Conservation (phyloP, 2,888 invertebrate genomes). For the Epinotia ramella region DNA sequence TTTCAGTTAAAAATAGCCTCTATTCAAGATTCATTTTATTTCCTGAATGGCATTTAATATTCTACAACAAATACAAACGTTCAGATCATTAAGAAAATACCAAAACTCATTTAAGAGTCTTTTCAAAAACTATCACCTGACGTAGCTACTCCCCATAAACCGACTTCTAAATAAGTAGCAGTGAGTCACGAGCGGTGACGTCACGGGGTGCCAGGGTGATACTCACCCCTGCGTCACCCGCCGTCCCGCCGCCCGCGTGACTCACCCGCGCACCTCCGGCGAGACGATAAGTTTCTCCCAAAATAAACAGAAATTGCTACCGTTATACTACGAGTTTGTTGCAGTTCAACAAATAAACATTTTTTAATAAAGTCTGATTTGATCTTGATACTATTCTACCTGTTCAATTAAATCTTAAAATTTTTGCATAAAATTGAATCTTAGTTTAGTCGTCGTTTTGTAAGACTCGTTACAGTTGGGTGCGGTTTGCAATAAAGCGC, state of each 20-base stretch:
- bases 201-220: conserved; percentile 64
- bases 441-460: conserved; percentile 3
- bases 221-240: conserved; percentile 66
- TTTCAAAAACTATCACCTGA: too few species aligned
- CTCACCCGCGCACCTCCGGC: conserved; percentile 62
- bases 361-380: background rate
- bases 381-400: too few species aligned
- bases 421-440: background rate
- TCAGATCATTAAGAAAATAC: too few species aligned
- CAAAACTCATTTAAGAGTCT: too few species aligned
- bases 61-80: too few species aligned
- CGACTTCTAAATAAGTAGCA: conserved; percentile 59
- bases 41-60: too few species aligned
- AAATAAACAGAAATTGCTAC: conserved; percentile 58
- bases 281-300: conserved; percentile 60
- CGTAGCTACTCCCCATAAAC: background rate
- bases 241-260: conserved; percentile 58
- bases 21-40: too few species aligned
- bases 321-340: conserved; percentile 21
- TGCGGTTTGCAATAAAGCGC: conserved; percentile 18
- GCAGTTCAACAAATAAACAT: background rate
- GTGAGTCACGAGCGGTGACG: conserved; percentile 73
- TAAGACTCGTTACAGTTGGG: conserved; percentile 21
- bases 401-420: too few species aligned
- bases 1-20: too few species aligned